Evolutionary conservation across 37 sponge, comb jelly and placozoan genomes (phyloP).

Genomic region (Hormiphora californensis): DNA sequence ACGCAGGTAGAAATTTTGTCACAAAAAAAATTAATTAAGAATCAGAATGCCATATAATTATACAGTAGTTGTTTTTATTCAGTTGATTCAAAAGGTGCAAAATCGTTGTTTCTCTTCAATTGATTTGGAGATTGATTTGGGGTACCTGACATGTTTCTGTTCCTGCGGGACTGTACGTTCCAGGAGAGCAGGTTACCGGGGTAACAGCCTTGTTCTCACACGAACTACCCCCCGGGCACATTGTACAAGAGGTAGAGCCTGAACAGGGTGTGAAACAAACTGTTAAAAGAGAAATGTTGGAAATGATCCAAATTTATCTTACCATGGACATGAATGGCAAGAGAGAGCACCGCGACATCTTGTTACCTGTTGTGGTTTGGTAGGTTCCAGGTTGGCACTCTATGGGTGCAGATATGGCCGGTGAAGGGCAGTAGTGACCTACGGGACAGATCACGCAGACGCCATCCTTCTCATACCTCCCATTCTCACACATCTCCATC

Average conservation of each 20-base stretch:
- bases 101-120: neutral
- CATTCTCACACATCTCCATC: neutral
- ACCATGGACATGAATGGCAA: too few species aligned
- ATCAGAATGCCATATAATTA: too few species aligned
- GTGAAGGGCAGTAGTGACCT: slow-evolving; percentile 44
- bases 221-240: neutral
- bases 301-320: too few species aligned
- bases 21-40: too few species aligned
- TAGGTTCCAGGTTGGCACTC: neutral
- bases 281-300: too few species aligned
- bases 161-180: neutral
- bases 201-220: neutral
- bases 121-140: neutral
- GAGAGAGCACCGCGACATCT: too few species aligned
- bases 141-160: neutral
- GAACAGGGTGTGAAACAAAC: neutral
- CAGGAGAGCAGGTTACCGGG: neutral
- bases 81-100: too few species aligned
- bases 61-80: too few species aligned
- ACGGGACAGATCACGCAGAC: neutral
- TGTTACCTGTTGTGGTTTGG: slow-evolving; percentile 8
- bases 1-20: too few species aligned
- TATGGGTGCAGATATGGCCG: neutral
- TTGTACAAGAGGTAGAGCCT: neutral
- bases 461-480: neutral